These are phyloP conservation scores for Eurypyga helias DNA, from an alignment of 2,113 vertebrate genomes.

Conservation along the genomic window DNA sequence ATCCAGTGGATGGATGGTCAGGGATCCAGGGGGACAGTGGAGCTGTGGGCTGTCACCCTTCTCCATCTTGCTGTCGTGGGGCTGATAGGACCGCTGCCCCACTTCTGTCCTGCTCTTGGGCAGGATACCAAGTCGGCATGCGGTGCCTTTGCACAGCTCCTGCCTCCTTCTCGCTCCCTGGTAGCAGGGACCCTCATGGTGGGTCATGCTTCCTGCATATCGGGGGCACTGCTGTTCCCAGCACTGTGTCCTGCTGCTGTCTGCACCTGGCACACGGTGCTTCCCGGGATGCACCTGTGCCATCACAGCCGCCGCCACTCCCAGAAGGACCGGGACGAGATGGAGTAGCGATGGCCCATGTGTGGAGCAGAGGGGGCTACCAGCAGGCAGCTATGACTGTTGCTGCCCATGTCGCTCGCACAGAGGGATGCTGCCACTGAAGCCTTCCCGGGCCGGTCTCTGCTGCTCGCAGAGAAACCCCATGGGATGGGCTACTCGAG, in stretches of 20 bases:
- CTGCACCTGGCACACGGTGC: neutral
- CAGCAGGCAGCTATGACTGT: neutral
- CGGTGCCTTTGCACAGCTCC: neutral
- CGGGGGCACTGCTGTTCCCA: rapidly evolving
- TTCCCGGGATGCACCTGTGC: neutral
- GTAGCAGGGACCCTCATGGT: rapidly evolving
- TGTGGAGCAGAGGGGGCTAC: neutral
- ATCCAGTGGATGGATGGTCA: neutral
- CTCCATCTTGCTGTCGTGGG: neutral
- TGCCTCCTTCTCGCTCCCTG: neutral
- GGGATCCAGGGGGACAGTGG: neutral
- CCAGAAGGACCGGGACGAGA: neutral
- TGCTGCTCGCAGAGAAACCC: neutral
- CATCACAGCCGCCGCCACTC: neutral
- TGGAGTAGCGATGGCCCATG: rapidly evolving
- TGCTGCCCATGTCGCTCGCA: rapidly evolving
- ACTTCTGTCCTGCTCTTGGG: neutral
- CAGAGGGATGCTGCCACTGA: neutral
- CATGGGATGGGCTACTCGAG: neutral
- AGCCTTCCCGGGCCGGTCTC: neutral
- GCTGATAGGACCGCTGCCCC: neutral
- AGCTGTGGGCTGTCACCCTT: neutral
- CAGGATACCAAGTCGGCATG: neutral
- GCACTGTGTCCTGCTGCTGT: neutral
- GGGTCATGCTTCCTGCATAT: neutral